phyloP scores from a whole-genome alignment of 2,113 vertebrate genomes.

The Ciconia maguari region DNA sequence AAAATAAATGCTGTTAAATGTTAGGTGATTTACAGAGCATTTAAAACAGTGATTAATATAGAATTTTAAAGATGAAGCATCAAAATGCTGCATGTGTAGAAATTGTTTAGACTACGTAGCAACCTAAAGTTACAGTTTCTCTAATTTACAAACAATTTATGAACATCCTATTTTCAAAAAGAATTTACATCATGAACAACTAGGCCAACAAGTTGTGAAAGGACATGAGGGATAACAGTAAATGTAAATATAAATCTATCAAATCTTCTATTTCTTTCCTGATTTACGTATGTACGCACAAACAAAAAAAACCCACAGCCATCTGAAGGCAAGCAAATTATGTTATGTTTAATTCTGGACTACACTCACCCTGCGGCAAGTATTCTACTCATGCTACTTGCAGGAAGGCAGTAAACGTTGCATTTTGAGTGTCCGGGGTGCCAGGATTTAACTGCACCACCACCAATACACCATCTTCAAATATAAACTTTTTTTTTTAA shows the following conservation, averaged over 20 bases:
- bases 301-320: neutral
- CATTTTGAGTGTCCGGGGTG: neutral
- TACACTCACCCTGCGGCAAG: rapidly evolving
- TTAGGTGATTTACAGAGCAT: neutral
- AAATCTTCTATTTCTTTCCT: neutral
- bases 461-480: neutral
- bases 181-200: neutral
- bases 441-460: neutral
- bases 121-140: neutral
- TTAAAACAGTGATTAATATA: neutral
- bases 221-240: neutral
- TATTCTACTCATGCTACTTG: neutral
- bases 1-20: neutral
- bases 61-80: neutral
- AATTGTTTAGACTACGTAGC: neutral
- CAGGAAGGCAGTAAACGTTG: neutral
- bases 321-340: neutral
- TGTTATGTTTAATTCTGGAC: neutral
- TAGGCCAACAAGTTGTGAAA: neutral
- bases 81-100: neutral
- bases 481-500: neutral
- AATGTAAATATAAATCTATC: neutral
- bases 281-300: neutral
- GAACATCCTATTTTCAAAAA: neutral
- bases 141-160: neutral